Percentiles rank a stretch among this genome's conserved stretches.
phyloP scores from a whole-genome alignment of 2,797 vertebrate genomes.

The Triplophysa bombifrons region DNA sequence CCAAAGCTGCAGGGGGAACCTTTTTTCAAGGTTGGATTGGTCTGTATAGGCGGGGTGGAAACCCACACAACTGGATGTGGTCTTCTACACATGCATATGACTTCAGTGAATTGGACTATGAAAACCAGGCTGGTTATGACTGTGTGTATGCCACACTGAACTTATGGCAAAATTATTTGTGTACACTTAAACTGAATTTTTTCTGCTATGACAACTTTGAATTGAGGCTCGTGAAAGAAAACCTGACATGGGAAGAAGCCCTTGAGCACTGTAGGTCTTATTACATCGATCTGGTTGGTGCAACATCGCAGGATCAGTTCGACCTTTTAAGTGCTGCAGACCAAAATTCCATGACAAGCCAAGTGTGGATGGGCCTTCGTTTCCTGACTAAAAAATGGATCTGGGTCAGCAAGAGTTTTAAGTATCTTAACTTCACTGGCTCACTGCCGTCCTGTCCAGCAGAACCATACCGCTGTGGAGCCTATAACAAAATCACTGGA shows the following conservation, averaged over 20 bases:
- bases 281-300: slow-evolving; percentile 17
- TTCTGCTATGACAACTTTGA: slow-evolving; percentile 20
- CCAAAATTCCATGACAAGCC: not conserved
- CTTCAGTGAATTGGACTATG: rapidly evolving
- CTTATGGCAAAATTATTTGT: not conserved
- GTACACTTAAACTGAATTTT: not conserved
- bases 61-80: not conserved
- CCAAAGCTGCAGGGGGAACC: not conserved
- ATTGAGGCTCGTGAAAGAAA: not conserved
- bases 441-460: slow-evolving; percentile 4
- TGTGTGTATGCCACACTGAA: not conserved
- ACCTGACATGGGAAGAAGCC: slow-evolving; percentile 37
- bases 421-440: not conserved
- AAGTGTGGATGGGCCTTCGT: slow-evolving; percentile 18
- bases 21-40: slow-evolving; percentile 28
- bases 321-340: not conserved
- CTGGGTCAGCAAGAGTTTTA: slow-evolving; percentile 11
- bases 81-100: not conserved
- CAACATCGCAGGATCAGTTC: not conserved
- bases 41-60: not conserved
- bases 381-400: slow-evolving; percentile 31
- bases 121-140: rapidly evolving
- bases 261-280: slow-evolving; percentile 9
- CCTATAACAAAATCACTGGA: not conserved
- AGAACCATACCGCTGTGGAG: slow-evolving; percentile 20